Percentiles rank a stretch among this genome's conserved stretches.
Conservation (phyloP, 2,888 invertebrate genomes). For the Ypsolopha scabrella region DNA sequence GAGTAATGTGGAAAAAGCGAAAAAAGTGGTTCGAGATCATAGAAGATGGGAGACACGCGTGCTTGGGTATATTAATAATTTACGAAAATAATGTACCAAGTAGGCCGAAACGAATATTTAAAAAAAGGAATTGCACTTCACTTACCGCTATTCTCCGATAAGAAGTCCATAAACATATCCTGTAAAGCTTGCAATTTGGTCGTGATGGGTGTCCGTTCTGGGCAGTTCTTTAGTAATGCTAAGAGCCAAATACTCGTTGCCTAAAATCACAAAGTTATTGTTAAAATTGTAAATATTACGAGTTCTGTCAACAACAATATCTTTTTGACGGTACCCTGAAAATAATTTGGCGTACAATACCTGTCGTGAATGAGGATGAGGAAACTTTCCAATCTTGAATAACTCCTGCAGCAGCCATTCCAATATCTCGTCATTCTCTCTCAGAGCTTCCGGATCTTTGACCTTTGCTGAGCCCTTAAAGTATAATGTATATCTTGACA, state of each 20-base stretch:
- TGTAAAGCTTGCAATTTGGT: slow-evolving; percentile 78
- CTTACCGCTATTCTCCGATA: slow-evolving; percentile 91
- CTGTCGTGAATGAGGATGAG: slow-evolving; percentile 89
- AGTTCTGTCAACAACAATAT: neutral
- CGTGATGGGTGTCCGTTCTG: slow-evolving; percentile 76
- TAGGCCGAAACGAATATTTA: too few species aligned
- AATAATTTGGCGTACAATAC: slow-evolving; percentile 33
- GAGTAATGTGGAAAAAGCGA: too few species aligned
- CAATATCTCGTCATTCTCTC: slow-evolving; percentile 72
- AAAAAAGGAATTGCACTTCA: neutral
- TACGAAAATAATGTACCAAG: too few species aligned
- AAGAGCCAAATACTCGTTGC: slow-evolving; percentile 91
- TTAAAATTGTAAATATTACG: neutral
- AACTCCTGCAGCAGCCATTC: slow-evolving; percentile 79
- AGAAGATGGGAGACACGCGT: too few species aligned
- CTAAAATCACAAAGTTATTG: slow-evolving; percentile 38
- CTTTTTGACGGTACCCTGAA: neutral
- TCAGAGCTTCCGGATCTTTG: slow-evolving; percentile 46
- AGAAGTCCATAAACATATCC: slow-evolving; percentile 85
- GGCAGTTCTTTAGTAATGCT: slow-evolving; percentile 85
- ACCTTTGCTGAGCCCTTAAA: slow-evolving; percentile 54
- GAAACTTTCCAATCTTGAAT: slow-evolving; percentile 74
- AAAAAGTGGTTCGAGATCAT: too few species aligned
- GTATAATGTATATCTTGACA: slow-evolving; percentile 15
- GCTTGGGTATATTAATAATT: too few species aligned